Base-by-base conservation (phyloP, 2,113 vertebrate species). In the Psophia crepitans region DNA sequence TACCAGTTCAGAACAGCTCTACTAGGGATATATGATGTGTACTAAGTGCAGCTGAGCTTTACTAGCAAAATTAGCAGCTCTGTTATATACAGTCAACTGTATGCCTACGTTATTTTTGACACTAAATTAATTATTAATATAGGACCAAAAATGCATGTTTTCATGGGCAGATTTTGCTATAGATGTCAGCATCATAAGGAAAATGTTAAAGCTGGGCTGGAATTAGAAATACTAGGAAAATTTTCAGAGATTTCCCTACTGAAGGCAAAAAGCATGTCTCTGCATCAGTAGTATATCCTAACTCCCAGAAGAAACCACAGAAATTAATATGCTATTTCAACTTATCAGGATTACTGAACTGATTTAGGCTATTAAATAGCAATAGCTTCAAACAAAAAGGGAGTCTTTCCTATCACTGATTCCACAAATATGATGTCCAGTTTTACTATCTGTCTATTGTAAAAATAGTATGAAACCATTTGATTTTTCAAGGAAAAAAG, bases 301-400 rank as follows among this genome's bases (percentile, higher is more conserved):
- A 92, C 48, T 57, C 66, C 64, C 56, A 75, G 32, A 81, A 78
- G 33, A 70, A 75, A 56, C 20, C 54, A 88, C 41, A 46, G 63
- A 89, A 93, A 91, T 75, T 85, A 74, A 84, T 58, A 88, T 2
- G 12, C 18, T 26, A 26, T 87, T 94, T 95, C 41, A 94, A 54
- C 28, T 61, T 77, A 79, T 16, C 71, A 93, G 54, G 32, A 84
- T 81, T 78, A 85, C 8, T 74, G 70, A 80, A 86, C n/a, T 71
- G 10, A 71, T 61, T 92, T 78, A 54, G 54, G 51, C 54, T 85
- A 95, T 68, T 95, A 89, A 94, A 51, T 11, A 94, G 26, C 27
- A 89, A 73, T 49, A 48, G 88, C 49, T 78, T 94, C 58, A 92
- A 91, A 93, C 48, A 87, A 77, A 89, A 96, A 95, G 5, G 24